Evolutionary conservation across 2,888 invertebrate genomes (phyloP).

Genomic region (Choristoneura rosaceana): DNA sequence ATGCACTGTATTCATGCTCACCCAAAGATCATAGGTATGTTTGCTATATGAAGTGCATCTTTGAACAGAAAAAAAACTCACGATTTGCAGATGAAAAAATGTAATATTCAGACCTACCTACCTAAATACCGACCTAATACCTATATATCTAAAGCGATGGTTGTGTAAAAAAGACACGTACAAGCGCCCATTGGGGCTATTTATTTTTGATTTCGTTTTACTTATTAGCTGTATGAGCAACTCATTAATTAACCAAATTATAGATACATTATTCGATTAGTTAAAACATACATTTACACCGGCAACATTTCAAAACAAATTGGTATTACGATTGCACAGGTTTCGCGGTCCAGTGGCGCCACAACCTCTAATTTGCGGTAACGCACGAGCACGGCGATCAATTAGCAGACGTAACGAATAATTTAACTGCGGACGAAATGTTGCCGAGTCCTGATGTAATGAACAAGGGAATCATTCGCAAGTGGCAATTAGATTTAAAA

Average conservation of each 20-base stretch:
- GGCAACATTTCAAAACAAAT: conserved; percentile 27
- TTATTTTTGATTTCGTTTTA: background rate
- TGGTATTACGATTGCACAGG: conserved; percentile 46
- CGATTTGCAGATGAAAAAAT: too few relatives aligned
- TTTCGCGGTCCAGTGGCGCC: conserved; percentile 44
- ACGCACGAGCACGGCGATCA: conserved; percentile 51
- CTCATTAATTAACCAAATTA: background rate
- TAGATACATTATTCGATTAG: background rate
- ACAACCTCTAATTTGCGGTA: conserved; percentile 47
- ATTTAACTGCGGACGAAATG: conserved; percentile 49
- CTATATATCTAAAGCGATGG: too few relatives aligned
- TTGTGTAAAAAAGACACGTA: too few relatives aligned
- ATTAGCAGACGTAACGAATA: conserved; percentile 49
- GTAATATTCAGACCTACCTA: too few relatives aligned
- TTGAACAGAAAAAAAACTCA: too few relatives aligned
- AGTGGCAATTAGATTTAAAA: too few relatives aligned
- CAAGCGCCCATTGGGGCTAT: too few relatives aligned
- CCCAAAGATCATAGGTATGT: too few relatives aligned
- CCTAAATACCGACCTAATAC: too few relatives aligned
- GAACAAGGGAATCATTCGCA: background rate
- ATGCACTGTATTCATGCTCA: too few relatives aligned
- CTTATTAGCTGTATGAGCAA: background rate
- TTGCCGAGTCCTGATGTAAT: conserved; percentile 55
- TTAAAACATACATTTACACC: conserved; percentile 3
- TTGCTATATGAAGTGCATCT: too few relatives aligned